Base-by-base conservation (phyloP, 2,888 invertebrate species). In the Loripinus fragilis region DNA sequence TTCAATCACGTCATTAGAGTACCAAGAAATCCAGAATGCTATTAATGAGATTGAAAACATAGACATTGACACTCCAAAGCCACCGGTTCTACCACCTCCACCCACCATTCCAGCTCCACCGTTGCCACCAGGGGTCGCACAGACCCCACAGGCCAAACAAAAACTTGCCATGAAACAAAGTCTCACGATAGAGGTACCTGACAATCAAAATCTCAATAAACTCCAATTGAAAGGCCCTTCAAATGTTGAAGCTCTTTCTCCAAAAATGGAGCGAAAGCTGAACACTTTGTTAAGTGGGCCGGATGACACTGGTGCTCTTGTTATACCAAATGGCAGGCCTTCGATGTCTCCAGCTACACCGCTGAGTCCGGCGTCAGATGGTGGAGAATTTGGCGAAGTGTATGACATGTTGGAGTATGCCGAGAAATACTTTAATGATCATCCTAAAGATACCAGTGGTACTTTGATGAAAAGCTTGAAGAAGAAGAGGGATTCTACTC, bases 341-440 rank as follows among this genome's bases (percentile, higher is more conserved):
- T 48, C 73, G 15, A 48, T 79, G 66, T 78, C 84, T 23, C 81
- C 84, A 2, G 64, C 75, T 35, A 78, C 78, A 35, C 85, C 73
- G 33, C 69, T 79, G 65, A 82, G 82, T 60, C 82, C 76, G 10
- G 69, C 76, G 50, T 81, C 81, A 28, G 84, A 78, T 50, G 80
- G 80, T 48, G 83, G 82, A 0, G 85, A 77, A 23, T 84, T 84
- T 48, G 84, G 74, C 20, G 85, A 85, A 23, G 78, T 80, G 96
- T 97, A 96, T 91, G 97, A 98, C 91, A 96, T 98, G 92, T 95
- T 97, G 0, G 98, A 98, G 91, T 98, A 97, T 94, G 98, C 98
- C n/a, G 97, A 98, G 91, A 96, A 96, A 81, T 97, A 97, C 94
- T 98, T 97, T 94, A 98, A 98, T 93, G 96, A 96, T 72, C 98